A percentile compares a stretch with the other conserved stretches of the same genome.
phyloP scores from a whole-genome alignment of 1,140 invertebrate species.

The Aphidius ervi region DNA sequence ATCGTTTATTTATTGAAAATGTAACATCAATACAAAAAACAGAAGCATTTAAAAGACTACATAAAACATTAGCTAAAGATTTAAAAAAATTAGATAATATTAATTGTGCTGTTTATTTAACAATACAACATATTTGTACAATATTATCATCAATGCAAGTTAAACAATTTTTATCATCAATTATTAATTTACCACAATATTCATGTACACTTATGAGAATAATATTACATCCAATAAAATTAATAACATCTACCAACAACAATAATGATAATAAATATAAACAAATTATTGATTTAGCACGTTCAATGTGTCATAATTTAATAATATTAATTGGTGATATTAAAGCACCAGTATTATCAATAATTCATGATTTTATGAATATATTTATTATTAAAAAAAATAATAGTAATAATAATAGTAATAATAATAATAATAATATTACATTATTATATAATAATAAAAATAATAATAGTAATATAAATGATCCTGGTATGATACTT shows the following conservation, averaged over 20 bases:
- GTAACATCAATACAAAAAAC: constrained; percentile 43
- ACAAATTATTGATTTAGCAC: constrained; percentile 41
- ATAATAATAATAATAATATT: too few relatives aligned
- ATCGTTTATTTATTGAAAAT: constrained; percentile 47
- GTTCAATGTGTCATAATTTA: constrained; percentile 45
- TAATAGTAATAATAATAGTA: constrained; percentile 33
- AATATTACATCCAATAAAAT: constrained; percentile 47
- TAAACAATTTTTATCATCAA: constrained; percentile 44
- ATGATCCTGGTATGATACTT: constrained; percentile 39
- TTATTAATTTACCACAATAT: constrained; percentile 47
- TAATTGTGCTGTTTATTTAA: constrained; percentile 42
- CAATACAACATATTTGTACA: constrained; percentile 49
- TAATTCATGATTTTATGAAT: constrained; percentile 45
- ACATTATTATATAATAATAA: too few relatives aligned
- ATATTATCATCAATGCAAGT: constrained; percentile 50
- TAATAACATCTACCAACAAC: constrained; percentile 15
- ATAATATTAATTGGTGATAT: constrained; percentile 47
- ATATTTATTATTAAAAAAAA: constrained; percentile 32
- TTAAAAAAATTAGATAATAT: constrained; percentile 43
- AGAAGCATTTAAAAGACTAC: constrained; percentile 43
- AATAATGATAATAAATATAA: constrained; percentile 16
- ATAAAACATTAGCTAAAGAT: constrained; percentile 47
- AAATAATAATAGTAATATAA: constrained; percentile 24
- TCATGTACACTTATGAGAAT: constrained; percentile 50
- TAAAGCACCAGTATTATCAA: constrained; percentile 43